Evolutionary conservation across 37 sponge, comb jelly and placozoan species (phyloP), one percentile per base, ranked within the genome.

Genomic region (Haliclona indistincta): DNA sequence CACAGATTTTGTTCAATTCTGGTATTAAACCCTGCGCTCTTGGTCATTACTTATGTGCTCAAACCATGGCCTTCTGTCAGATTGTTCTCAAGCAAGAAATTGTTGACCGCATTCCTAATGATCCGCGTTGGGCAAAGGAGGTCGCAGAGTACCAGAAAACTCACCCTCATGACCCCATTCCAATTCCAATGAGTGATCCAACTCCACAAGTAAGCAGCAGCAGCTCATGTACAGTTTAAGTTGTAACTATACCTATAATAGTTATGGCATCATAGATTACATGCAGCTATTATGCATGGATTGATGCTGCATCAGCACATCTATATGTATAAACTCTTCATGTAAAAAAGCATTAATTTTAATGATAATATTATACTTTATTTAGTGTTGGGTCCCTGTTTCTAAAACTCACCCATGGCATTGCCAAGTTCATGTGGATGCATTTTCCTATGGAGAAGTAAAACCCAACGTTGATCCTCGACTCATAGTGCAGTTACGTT

Each of bases 161-260:
- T 7, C 38, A 76, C 38, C 77, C 84, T 0, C 33, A 68, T 8
- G 84, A 83, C 36, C 70, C 84, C 1, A 56, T 83, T 36, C 84
- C 84, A 19, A 83, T 83, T 63, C 84, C 84, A 44, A 3, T 43
- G 1, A 58, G 67, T 54, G 84, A 83, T 39, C 76, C 76, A 20
- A 55, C 68, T 25, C 84, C 84, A 29, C 84, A 83, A 60, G 84
- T 83, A 75, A 34, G n/a, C n/a, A n/a, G n/a, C n/a, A n/a, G n/a
- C n/a, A n/a, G n/a, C n/a, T n/a, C n/a, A n/a, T n/a, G n/a, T n/a
- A n/a, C n/a, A n/a, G n/a, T n/a, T n/a, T n/a, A n/a, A n/a, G n/a
- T n/a, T n/a, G n/a, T n/a, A n/a, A n/a, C n/a, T n/a, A n/a, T n/a
- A n/a, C n/a, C n/a, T n/a, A n/a, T n/a, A n/a, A n/a, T n/a, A n/a